Conservation (phyloP, 2,113 vertebrate species). For the Siniperca chuatsi region DNA sequence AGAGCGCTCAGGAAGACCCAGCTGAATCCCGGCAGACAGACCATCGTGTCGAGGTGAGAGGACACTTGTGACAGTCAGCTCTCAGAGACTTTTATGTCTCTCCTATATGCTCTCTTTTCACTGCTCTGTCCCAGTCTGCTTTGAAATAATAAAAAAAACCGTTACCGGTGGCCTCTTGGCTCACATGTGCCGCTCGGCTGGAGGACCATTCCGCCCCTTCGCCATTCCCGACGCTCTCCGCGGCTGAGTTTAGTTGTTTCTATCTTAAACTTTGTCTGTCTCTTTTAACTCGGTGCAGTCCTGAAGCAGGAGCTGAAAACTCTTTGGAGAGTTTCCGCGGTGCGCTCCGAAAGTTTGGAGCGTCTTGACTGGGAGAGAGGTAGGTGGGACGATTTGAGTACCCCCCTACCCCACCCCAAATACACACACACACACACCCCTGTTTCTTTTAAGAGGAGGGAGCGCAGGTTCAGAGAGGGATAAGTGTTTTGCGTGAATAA, state of each 20-base stretch:
- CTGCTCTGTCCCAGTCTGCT: slow-evolving; percentile 9
- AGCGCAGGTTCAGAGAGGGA: slow-evolving; percentile 65
- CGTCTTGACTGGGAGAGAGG: slow-evolving; percentile 69
- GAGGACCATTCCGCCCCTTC: slow-evolving; percentile 75
- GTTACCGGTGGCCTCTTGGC: slow-evolving; percentile 67
- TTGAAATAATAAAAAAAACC: background rate
- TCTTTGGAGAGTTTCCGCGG: slow-evolving; percentile 71
- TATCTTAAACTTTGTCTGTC: slow-evolving; percentile 19
- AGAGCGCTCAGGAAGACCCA: slow-evolving; percentile 83
- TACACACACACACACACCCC: slow-evolving; percentile 21
- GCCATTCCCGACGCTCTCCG: slow-evolving; percentile 67
- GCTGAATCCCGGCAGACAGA: slow-evolving; percentile 78
- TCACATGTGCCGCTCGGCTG: slow-evolving; percentile 76
- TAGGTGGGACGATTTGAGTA: slow-evolving; percentile 76
- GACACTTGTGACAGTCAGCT: slow-evolving; percentile 46
- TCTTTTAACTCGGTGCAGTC: slow-evolving; percentile 35
- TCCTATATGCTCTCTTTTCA: background rate
- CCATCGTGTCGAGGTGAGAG: slow-evolving; percentile 76
- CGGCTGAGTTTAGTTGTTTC: slow-evolving; percentile 6
- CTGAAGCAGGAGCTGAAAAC: slow-evolving; percentile 46
- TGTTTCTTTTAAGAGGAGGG: slow-evolving; percentile 64
- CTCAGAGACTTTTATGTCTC: background rate
- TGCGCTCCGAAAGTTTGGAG: slow-evolving; percentile 79
- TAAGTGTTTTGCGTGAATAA: slow-evolving; percentile 56
- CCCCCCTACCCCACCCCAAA: slow-evolving; percentile 27